Base-by-base conservation (phyloP, 2,797 vertebrate genomes). In the Mormyrops attenuatus region DNA sequence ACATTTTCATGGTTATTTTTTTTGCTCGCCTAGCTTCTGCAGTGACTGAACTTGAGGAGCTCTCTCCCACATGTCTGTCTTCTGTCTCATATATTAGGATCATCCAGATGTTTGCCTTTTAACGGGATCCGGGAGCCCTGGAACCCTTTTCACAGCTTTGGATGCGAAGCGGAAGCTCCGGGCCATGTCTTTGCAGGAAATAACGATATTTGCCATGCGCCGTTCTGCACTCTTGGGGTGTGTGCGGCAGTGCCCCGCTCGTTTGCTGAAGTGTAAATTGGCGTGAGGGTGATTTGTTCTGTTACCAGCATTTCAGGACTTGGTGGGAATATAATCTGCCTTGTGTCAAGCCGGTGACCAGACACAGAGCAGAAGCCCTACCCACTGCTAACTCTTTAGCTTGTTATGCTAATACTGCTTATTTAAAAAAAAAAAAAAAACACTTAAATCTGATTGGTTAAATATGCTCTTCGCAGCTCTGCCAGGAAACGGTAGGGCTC, bases 251-350 rank as follows among this genome's bases (percentile, higher is more conserved):
- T 26, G 57, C 50, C 60, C 60, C 44, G 57, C 53, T 89, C 77
- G 77, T 84, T 89, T 41, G 87, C 47, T 87, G 84, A 57, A 84
- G 87, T n/a, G 85, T 88, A 89, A 89, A 90, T 89, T 89, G 90
- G 88, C 60, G 88, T 90, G 88, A 91, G 88, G 90, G 89, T 91
- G 17, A 85, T 91, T 92, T 90, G 22, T 77, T 84, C 34, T 89
- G 85, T 89, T 89, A 90, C 91, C 89, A 90, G 87, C 89, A 89
- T 89, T 85, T 30, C 8, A 20, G 84, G 85, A 89, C 90, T 87
- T 89, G 0, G 57, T 89, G 88, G 84, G 84, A 90, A 60, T 80
- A 34, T 26, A 50, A 47, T 82, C 66, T 52, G 13, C 66, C 57
- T 77, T 38, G 1, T 41, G 34, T 41, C 73, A 38, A 88, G 52